Percentiles rank a stretch among this genome's conserved stretches.
phyloP scores from a whole-genome alignment of 1,140 invertebrate species.

The Semibalanus balanoides region DNA sequence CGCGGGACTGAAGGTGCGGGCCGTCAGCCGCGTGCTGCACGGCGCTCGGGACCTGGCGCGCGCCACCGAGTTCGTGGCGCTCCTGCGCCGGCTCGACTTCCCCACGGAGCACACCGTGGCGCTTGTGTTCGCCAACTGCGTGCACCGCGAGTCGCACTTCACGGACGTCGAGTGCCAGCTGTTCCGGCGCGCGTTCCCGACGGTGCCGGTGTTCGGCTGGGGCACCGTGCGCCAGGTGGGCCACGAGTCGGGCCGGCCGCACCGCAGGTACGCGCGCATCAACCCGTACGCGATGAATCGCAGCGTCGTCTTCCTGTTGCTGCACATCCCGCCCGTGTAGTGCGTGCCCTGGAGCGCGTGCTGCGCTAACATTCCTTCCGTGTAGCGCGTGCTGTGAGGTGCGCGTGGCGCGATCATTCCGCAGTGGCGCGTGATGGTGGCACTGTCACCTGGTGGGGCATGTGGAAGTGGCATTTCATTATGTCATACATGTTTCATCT shows the following conservation, averaged over 20 bases:
- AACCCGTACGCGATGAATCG: neutral
- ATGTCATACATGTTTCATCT: too few relatives aligned
- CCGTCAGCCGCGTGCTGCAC: neutral
- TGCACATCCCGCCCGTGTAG: neutral
- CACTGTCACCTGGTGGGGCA: too few relatives aligned
- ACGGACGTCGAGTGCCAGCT: neutral
- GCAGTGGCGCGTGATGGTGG: too few relatives aligned
- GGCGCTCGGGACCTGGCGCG: neutral
- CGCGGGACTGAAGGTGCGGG: neutral
- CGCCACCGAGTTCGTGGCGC: neutral
- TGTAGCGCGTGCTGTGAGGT: too few relatives aligned
- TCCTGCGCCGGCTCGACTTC: neutral
- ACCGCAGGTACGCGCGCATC: neutral
- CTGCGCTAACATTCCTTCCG: too few relatives aligned
- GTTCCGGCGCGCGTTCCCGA: neutral
- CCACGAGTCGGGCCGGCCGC: neutral
- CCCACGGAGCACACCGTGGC: neutral
- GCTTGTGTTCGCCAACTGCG: neutral
- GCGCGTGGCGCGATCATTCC: too few relatives aligned
- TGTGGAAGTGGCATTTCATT: too few relatives aligned
- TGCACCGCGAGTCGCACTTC: neutral
- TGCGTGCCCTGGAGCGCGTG: too few relatives aligned
- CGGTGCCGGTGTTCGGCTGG: neutral
- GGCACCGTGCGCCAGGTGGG: neutral
- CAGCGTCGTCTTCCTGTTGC: neutral